Conservation (phyloP, 2,797 vertebrate species). For the Chiloscyllium punctatum region DNA sequence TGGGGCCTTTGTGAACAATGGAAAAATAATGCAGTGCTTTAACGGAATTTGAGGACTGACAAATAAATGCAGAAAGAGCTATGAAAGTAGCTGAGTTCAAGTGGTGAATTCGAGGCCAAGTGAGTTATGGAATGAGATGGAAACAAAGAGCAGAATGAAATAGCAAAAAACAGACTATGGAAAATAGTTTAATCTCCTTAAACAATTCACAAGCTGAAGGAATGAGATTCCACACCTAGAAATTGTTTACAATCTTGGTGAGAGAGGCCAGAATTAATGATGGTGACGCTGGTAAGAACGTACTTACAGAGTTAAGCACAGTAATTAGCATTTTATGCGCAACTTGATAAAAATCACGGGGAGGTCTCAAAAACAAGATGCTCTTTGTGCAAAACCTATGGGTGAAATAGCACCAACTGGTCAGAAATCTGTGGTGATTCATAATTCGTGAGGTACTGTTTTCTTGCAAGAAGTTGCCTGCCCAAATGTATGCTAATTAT, state of each 20-base stretch:
- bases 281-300: background rate
- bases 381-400: background rate
- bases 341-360: background rate
- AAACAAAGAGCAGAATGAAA: background rate
- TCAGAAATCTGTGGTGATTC: background rate
- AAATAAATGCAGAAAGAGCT: background rate
- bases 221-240: background rate
- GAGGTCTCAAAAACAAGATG: background rate
- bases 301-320: background rate
- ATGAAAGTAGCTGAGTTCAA: background rate
- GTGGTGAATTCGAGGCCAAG: background rate
- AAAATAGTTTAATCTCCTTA: background rate
- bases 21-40: background rate
- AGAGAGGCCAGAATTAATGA: background rate
- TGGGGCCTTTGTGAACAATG: background rate
- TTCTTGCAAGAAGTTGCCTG: background rate
- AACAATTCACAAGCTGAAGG: background rate
- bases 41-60: background rate
- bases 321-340: background rate
- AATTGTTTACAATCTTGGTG: background rate
- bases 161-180: background rate
- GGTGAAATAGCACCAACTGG: background rate
- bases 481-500: background rate
- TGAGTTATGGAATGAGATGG: background rate
- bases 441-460: background rate